Evolutionary conservation across 2,888 invertebrate genomes (phyloP), one percentile per base, ranked within the genome.

Genomic region (Axea sp.): DNA sequence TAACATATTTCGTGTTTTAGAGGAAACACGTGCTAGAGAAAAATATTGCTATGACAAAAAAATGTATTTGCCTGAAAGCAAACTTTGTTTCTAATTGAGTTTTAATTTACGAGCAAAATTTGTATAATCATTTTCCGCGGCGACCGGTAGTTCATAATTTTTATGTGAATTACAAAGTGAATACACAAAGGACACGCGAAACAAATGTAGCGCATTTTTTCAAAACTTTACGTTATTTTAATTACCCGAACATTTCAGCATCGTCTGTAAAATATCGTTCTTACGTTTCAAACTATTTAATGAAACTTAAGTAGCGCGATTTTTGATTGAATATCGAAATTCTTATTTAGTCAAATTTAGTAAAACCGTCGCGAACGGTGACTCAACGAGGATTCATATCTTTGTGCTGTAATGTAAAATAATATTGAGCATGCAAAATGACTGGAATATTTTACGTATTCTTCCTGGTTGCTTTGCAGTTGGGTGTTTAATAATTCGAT

Each of bases 41-140:
- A n/a, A n/a, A n/a, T n/a, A n/a, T n/a, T n/a, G n/a, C n/a, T n/a
- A n/a, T 8, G n/a, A 1, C 15, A 39, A 39, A 19, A 9, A 39
- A 22, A 22, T 6, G 7, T 24, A 24, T 7, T 7, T 24, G n/a
- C n/a, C 12, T 4, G 24, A 31, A 41, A 43, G 9, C 3, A 19
- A 57, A 41, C 17, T 39, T 39, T 55, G 31, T 55, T 57, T 57
- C 31, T 57, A 57, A 57, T 57, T 43, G 19, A 57, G 31, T 57
- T 41, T 39, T 41, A 55, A 39, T 41, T 22, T 22, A 41, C 43
- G 19, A 39, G 55, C 4, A 12, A 22, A 57, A 43, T 57, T 57
- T 43, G 31, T 57, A 31, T 57, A 30, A 57, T 30, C 12, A 39
- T 31, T 57, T 43, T 57, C 22, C 17, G 14, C 30, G 31, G 3